phyloP scores from a whole-genome alignment of 2,888 invertebrate species.

The Hyalella azteca region DNA sequence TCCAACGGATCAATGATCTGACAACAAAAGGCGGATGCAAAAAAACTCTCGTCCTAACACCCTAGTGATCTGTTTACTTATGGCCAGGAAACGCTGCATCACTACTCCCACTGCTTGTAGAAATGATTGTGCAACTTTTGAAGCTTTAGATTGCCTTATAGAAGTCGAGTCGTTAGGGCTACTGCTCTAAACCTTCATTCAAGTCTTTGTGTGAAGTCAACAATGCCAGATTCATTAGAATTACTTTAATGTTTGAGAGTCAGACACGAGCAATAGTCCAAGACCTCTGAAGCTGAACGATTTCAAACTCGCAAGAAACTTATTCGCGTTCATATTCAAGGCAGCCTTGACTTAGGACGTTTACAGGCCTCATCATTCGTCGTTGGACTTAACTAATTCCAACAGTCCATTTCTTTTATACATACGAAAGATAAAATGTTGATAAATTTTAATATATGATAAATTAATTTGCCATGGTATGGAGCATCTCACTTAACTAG shows the following conservation, averaged over 20 bases:
- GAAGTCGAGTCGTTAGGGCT: constrained; percentile 27
- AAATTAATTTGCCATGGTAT: too few relatives aligned
- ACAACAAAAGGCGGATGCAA: background rate
- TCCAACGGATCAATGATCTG: background rate
- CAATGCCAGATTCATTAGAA: constrained; percentile 29
- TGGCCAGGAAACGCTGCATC: constrained; percentile 14
- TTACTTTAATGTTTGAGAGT: constrained; percentile 9
- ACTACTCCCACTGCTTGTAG: constrained; percentile 24
- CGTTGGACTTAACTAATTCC: too few relatives aligned
- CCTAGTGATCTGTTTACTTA: constrained; percentile 27
- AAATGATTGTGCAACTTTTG: constrained; percentile 31
- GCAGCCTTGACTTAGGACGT: too few relatives aligned
- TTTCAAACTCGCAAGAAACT: too few relatives aligned
- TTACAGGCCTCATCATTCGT: too few relatives aligned
- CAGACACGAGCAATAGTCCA: background rate
- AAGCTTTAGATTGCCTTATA: constrained; percentile 27
- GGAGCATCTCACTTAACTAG: too few relatives aligned
- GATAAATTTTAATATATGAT: too few relatives aligned
- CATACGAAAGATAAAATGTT: too few relatives aligned
- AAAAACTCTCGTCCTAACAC: constrained; percentile 12
- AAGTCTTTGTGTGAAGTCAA: constrained; percentile 33
- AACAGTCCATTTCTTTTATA: too few relatives aligned
- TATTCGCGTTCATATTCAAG: too few relatives aligned
- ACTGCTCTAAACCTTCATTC: constrained; percentile 29
- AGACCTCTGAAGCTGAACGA: background rate